A percentile compares a stretch with the other conserved stretches of the same genome.
Conservation (phyloP, 1,140 invertebrate species). For the Hylyphantes graminicola region DNA sequence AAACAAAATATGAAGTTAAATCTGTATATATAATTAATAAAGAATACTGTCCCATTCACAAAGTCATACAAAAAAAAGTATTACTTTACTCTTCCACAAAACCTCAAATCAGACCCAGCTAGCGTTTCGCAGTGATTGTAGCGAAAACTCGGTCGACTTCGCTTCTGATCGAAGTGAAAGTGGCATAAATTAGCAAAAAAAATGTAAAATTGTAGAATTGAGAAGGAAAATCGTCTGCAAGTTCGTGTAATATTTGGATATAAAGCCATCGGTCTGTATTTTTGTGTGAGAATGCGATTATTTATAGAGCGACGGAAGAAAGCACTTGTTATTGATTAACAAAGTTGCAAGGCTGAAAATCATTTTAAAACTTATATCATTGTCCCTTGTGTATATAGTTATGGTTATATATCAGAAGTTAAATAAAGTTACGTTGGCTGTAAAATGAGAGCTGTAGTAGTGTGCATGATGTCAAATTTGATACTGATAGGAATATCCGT, state of each 20-base stretch:
- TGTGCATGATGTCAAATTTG: too few species aligned
- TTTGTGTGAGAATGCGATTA: neutral
- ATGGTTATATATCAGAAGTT: neutral
- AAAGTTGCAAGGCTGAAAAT: neutral
- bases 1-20: neutral
- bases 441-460: too few species aligned
- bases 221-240: conserved; percentile 32
- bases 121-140: neutral
- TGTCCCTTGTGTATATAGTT: neutral
- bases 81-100: neutral
- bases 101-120: neutral
- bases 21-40: neutral
- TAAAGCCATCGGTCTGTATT: conserved; percentile 2
- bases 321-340: neutral
- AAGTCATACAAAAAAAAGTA: neutral
- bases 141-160: conserved; percentile 32
- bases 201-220: conserved; percentile 29
- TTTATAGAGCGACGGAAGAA: neutral
- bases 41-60: conserved; percentile 1
- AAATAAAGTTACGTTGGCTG: too few species aligned
- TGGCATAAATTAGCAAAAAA: conserved; percentile 56
- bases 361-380: neutral
- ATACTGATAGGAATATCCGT: too few species aligned
- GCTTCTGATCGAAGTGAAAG: conserved; percentile 17
- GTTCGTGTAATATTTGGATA: conserved; percentile 4